Conservation (phyloP, 35 echinoderm and acorn worm genomes). For the Chiridota heheva region DNA sequence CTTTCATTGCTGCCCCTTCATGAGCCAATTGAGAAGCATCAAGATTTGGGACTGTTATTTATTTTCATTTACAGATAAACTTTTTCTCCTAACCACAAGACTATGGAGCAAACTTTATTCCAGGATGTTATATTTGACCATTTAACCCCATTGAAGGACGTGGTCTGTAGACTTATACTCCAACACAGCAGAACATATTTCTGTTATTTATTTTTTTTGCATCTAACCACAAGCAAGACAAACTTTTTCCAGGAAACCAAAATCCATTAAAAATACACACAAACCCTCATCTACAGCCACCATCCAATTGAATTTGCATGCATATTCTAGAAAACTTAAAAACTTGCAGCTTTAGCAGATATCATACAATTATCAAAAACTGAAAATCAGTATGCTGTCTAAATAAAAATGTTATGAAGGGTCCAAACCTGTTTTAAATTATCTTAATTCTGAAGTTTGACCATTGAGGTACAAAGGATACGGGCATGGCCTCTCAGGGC, state of each 20-base stretch:
- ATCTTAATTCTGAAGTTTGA: background rate
- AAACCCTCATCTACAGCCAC: background rate
- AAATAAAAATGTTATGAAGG: background rate
- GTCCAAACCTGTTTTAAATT: background rate
- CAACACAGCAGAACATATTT: too few species aligned
- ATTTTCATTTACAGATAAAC: background rate
- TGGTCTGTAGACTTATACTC: too few species aligned
- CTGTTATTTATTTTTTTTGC: too few species aligned
- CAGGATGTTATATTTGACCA: too few species aligned
- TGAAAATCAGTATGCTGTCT: background rate
- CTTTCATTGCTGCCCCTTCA: background rate
- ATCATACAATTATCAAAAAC: background rate
- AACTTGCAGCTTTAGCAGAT: background rate
- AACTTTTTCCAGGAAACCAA: too few species aligned
- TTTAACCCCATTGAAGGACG: too few species aligned
- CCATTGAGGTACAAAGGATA: too few species aligned
- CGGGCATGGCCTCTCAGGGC: conserved; percentile 74
- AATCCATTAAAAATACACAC: too few species aligned
- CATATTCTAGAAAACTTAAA: background rate
- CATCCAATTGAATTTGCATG: background rate
- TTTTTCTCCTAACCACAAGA: background rate
- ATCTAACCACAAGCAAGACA: too few species aligned
- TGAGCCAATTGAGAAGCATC: background rate
- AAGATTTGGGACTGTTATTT: background rate
- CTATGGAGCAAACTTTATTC: too few species aligned